Evolutionary conservation across 2,113 vertebrate genomes (phyloP).

Genomic region (Nycticorax nycticorax): DNA sequence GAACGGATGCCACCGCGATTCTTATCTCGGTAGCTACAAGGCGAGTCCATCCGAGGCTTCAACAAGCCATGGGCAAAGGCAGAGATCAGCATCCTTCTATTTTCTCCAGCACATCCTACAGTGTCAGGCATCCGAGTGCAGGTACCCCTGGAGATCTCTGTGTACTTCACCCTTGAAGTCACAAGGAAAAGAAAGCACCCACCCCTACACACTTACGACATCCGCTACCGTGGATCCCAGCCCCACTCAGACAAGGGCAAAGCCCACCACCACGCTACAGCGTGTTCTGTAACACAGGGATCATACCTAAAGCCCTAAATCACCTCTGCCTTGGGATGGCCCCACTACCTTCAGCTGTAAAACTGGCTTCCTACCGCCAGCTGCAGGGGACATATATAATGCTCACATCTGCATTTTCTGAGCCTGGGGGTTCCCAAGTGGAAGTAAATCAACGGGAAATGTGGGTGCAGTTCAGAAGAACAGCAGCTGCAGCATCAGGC

Average conservation of each 20-base stretch:
- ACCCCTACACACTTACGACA: fast-evolving
- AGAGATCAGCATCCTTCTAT: neutral
- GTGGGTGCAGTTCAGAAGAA: neutral
- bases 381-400: fast-evolving
- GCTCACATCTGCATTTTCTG: neutral
- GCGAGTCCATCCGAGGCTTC: neutral
- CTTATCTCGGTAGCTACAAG: neutral
- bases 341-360: neutral
- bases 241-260: too few species aligned
- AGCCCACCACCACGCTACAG: neutral
- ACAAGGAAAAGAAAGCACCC: neutral
- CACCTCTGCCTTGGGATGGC: neutral
- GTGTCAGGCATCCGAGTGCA: fast-evolving
- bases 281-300: fast-evolving
- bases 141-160: neutral
- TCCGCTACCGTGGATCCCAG: neutral
- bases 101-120: neutral
- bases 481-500: fast-evolving
- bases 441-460: neutral
- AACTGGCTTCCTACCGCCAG: neutral
- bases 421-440: neutral
- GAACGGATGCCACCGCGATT: fast-evolving
- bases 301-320: too few species aligned
- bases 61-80: neutral
- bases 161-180: neutral